A percentile compares a stretch with the other conserved stretches of the same genome.
Conservation (phyloP, 2,113 vertebrate genomes). For the Anoura caudifer region DNA sequence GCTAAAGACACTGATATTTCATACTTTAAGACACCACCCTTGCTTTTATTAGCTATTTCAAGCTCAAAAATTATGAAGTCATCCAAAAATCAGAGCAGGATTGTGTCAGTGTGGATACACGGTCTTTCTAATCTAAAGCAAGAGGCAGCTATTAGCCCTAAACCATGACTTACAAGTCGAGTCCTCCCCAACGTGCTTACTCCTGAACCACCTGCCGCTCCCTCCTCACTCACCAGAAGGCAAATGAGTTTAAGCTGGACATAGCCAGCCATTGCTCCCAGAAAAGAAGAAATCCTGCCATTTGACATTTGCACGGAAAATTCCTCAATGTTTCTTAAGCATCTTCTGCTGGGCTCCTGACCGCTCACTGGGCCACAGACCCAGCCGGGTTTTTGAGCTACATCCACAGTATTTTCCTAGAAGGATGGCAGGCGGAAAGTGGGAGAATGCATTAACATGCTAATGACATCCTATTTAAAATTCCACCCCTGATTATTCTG, state of each 20-base stretch:
- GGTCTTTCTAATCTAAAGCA: not conserved
- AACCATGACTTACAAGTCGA: not conserved
- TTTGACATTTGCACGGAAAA: constrained; percentile 62
- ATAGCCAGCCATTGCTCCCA: not conserved
- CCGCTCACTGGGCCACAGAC: constrained; percentile 58
- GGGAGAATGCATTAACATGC: constrained; percentile 81
- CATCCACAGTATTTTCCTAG: constrained; percentile 76
- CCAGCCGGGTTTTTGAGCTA: constrained; percentile 65
- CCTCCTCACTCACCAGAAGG: not conserved
- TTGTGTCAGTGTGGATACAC: not conserved
- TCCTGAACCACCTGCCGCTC: not conserved
- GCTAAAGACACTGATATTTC: not conserved
- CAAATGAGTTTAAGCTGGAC: not conserved
- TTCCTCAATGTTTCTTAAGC: not conserved
- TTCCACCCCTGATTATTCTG: constrained; percentile 82
- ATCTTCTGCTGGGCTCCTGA: constrained; percentile 47
- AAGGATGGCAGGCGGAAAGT: constrained; percentile 75
- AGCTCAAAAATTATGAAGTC: not conserved
- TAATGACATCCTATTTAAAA: constrained; percentile 83
- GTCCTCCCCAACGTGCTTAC: too few relatives aligned
- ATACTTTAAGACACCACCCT: not conserved
- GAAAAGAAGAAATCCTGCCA: not conserved
- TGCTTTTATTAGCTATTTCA: not conserved
- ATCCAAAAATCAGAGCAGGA: not conserved
- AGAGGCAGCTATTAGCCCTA: not conserved